Conservation (phyloP, 2,113 vertebrate species). For the Cyprinodon brontotheroides region DNA sequence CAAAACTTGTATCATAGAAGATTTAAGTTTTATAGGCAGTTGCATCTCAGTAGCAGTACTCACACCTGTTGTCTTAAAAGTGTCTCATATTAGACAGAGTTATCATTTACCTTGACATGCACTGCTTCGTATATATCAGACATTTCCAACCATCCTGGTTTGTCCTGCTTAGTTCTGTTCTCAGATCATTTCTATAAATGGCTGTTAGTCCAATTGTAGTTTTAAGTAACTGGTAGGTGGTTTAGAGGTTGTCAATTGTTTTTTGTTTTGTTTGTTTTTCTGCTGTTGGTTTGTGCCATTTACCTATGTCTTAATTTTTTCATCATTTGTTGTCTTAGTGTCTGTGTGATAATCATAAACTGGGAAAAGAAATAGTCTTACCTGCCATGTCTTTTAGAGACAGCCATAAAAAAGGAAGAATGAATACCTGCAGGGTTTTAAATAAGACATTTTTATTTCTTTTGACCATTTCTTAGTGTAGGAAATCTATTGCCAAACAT, state of each 20-base stretch:
- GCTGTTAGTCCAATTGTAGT: constrained; percentile 54
- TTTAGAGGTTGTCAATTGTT: constrained; percentile 36
- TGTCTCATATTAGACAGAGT: constrained; percentile 42
- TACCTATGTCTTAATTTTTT: constrained; percentile 26
- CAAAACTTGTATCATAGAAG: constrained; percentile 27
- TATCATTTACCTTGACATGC: constrained; percentile 58
- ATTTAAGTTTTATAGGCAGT: constrained; percentile 29
- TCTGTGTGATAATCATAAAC: constrained; percentile 45
- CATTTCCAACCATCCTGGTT: constrained; percentile 46
- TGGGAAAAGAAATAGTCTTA: constrained; percentile 16
- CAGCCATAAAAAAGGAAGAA: constrained; percentile 37
- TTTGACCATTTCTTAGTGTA: constrained; percentile 15
- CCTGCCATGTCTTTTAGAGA: constrained; percentile 15
- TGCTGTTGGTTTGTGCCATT: background rate
- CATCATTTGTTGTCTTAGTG: constrained; percentile 22
- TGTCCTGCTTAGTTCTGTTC: constrained; percentile 23
- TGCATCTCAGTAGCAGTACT: constrained; percentile 40
- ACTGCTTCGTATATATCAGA: constrained; percentile 27
- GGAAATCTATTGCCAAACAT: background rate
- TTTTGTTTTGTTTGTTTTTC: constrained; percentile 15
- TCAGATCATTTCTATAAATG: constrained; percentile 36
- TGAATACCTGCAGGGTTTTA: constrained; percentile 30
- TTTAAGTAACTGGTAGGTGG: constrained; percentile 50
- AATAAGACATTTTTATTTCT: constrained; percentile 20
- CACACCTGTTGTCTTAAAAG: constrained; percentile 53